Evolutionary conservation across 2,888 invertebrate genomes (phyloP), one percentile per base, ranked within the genome.

Genomic region (Serrognathus titanus): DNA sequence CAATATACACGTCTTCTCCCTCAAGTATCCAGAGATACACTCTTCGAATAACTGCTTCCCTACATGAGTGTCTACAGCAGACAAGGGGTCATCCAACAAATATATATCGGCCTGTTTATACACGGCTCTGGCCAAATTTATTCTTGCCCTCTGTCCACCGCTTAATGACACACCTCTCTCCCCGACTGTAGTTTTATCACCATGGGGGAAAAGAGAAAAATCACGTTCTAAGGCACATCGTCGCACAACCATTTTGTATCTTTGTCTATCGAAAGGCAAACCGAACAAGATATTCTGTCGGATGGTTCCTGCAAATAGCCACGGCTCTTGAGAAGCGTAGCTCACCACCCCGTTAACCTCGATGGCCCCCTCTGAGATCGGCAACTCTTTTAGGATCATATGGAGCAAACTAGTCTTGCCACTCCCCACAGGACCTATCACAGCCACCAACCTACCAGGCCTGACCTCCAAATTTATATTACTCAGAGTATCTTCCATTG

Each of bases 251-350:
- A 82, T 78, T 75, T 80, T 89, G 74, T 80, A 87, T 6, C 84
- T 80, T 24, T 83, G 80, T 37, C 83, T 82, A 66, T 88, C 88
- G 85, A 85, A 88, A 60, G 84, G 80, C 69, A 83, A 84, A 0
- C 96, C 97, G 76, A 98, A 97, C 1, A 95, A 76, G 62, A 98
- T 94, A 75, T 98, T 98, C 70, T 97, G 94, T 8, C 92, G 82
- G 0, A 98, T 88, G 59, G 91, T 90, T 24, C 88, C 89, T 51
- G 87, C 87, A 70, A 90, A 90, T 0, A 90, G 74, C 94, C 95
- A 96, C 0, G 95, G 90, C 71, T 94, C 90, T 75, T 94, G 93
- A 45, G 92, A 87, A 1, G 92, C 90, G 71, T 94, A 95, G 0
- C 88, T 86, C 0, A 89, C 80, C 3, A 80, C 81, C 4, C 94